These are phyloP conservation scores for Erebia epiphron DNA, from an alignment of 2,888 invertebrate species.

Conservation along the genomic window DNA sequence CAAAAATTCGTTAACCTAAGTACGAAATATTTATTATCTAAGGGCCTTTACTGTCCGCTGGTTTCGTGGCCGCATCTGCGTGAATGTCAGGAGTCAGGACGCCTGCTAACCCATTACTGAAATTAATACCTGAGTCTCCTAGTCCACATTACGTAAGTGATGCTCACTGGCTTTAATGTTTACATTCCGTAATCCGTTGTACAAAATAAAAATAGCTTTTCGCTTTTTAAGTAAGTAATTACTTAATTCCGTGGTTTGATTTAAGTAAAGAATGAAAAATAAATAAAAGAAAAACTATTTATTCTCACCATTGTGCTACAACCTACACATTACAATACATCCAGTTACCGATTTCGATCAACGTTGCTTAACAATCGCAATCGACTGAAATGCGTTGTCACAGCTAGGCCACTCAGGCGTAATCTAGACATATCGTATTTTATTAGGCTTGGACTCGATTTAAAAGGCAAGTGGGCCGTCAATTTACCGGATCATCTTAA, in stretches of 20 bases:
- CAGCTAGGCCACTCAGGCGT: neutral
- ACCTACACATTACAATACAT: no score
- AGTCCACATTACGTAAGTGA: slow-evolving; percentile 1
- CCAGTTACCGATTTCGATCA: no score
- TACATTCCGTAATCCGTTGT: slow-evolving; percentile 3
- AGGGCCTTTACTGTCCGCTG: neutral
- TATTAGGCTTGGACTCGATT: slow-evolving; percentile 13
- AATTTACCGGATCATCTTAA: slow-evolving; percentile 17
- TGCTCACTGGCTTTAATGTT: slow-evolving; percentile 10
- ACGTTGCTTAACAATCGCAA: no score
- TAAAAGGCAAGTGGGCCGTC: slow-evolving; percentile 21
- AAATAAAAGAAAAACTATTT: no score
- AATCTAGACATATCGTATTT: slow-evolving; percentile 9
- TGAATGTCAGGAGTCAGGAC: slow-evolving; percentile 23
- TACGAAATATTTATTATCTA: no score
- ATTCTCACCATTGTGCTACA: no score
- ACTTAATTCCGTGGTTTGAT: neutral
- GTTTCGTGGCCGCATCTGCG: slow-evolving; percentile 20
- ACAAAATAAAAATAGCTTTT: neutral
- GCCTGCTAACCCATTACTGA: slow-evolving; percentile 33
- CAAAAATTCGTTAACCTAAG: no score
- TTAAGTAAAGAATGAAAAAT: neutral
- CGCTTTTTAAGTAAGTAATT: slow-evolving; percentile 1
- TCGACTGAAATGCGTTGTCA: no score
- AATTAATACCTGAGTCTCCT: slow-evolving; percentile 24